Percentiles rank a stretch among this genome's conserved stretches.
phyloP scores from a whole-genome alignment of 2,113 vertebrate genomes.

The Sturnus vulgaris region DNA sequence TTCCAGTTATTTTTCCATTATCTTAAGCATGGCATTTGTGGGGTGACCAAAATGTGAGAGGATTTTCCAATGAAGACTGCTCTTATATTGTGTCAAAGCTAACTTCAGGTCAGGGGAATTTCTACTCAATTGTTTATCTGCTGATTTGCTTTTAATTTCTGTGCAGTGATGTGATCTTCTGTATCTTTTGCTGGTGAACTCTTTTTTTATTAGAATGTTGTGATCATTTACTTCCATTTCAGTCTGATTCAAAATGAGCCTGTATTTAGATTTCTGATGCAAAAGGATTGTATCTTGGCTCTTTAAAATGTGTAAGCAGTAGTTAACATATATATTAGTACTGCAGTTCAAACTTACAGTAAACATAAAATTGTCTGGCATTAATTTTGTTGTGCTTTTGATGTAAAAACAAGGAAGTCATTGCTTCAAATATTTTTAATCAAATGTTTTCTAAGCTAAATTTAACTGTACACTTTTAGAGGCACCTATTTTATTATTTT shows the following conservation, averaged over 20 bases:
- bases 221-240: not conserved
- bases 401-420: not conserved
- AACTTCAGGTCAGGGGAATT: not conserved
- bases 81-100: not conserved
- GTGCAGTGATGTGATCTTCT: not conserved
- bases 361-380: not conserved
- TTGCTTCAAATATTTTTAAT: conserved; percentile 38
- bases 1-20: not conserved
- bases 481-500: not conserved
- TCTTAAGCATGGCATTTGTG: not conserved
- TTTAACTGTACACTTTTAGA: not conserved
- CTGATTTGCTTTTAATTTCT: not conserved
- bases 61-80: not conserved
- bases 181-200: not conserved
- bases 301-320: not conserved
- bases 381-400: not conserved
- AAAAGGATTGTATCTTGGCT: not conserved
- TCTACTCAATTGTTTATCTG: not conserved
- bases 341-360: not conserved
- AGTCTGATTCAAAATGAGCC: not conserved
- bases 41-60: not conserved
- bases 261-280: not conserved
- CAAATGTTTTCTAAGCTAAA: not conserved
- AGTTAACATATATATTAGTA: not conserved
- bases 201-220: not conserved